Evolutionary conservation across 2,888 invertebrate species (phyloP).

Genomic region (Plemyria rubiginata): DNA sequence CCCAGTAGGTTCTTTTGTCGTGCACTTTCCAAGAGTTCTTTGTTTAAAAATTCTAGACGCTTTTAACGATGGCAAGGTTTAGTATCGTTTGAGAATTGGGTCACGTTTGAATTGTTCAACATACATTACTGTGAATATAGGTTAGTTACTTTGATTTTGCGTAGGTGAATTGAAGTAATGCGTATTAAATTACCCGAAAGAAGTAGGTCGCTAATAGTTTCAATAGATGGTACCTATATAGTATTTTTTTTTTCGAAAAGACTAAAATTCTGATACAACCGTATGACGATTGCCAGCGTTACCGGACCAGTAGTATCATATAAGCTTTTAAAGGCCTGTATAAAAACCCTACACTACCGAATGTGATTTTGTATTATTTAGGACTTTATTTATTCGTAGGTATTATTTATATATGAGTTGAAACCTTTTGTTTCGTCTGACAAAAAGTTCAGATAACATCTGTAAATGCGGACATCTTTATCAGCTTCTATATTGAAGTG

Average conservation of each 20-base stretch:
- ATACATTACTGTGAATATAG: neutral
- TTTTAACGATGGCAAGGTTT: constrained; percentile 12
- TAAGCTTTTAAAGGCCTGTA: neutral
- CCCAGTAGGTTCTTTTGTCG: constrained; percentile 1
- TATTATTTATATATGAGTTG: no score
- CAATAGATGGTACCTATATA: neutral
- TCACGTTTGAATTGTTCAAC: constrained; percentile 9
- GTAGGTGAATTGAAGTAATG: constrained; percentile 1
- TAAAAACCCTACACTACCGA: no score
- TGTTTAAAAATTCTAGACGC: constrained; percentile 14
- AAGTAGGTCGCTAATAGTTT: neutral
- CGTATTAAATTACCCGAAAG: neutral
- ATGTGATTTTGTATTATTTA: no score
- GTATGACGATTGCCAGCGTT: no score
- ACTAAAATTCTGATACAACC: no score
- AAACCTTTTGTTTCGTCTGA: no score
- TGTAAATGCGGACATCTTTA: no score
- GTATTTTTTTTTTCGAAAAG: no score
- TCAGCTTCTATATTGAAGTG: no score
- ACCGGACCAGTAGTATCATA: no score
- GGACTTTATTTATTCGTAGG: no score
- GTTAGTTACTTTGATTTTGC: neutral
- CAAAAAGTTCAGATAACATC: no score
- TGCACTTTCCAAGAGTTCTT: constrained; percentile 2
- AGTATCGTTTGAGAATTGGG: constrained; percentile 16